Conservation (phyloP, 2,888 invertebrate species). For the Zaprionus obscuricornis region DNA sequence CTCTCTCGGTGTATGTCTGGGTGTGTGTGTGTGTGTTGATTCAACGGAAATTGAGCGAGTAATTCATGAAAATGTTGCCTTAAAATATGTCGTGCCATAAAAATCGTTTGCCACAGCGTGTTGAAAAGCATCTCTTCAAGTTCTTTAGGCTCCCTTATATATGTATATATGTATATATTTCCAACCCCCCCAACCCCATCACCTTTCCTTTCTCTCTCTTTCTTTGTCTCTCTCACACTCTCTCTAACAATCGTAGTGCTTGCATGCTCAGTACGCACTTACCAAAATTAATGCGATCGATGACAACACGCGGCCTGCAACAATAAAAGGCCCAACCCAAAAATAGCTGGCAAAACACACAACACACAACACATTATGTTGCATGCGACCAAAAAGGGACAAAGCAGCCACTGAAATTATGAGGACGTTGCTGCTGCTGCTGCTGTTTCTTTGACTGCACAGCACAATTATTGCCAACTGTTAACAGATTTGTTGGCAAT, state of each 20-base stretch:
- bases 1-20: neutral
- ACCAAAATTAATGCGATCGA: conserved; percentile 75
- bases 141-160: conserved; percentile 20
- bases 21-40: conserved; percentile 51
- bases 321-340: conserved; percentile 67
- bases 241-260: conserved; percentile 2
- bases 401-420: conserved; percentile 74
- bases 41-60: conserved; percentile 81
- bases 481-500: conserved; percentile 82
- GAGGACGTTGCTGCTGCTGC: conserved; percentile 50
- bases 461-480: conserved; percentile 82
- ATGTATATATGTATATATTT: no score
- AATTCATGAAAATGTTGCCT: conserved; percentile 74
- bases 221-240: conserved; percentile 13
- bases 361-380: conserved; percentile 38
- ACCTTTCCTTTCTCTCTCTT: no score
- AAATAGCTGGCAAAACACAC: conserved; percentile 41
- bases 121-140: conserved; percentile 53
- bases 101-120: conserved; percentile 62
- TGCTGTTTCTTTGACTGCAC: no score
- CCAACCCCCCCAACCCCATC: neutral
- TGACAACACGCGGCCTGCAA: conserved; percentile 75
- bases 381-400: conserved; percentile 48
- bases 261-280: conserved; percentile 42
- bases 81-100: conserved; percentile 73